A percentile compares a stretch with the other conserved stretches of the same genome.
These are phyloP conservation scores for Erinaceus europaeus DNA, from an alignment of 2,113 vertebrate genomes.

Conservation along the genomic window DNA sequence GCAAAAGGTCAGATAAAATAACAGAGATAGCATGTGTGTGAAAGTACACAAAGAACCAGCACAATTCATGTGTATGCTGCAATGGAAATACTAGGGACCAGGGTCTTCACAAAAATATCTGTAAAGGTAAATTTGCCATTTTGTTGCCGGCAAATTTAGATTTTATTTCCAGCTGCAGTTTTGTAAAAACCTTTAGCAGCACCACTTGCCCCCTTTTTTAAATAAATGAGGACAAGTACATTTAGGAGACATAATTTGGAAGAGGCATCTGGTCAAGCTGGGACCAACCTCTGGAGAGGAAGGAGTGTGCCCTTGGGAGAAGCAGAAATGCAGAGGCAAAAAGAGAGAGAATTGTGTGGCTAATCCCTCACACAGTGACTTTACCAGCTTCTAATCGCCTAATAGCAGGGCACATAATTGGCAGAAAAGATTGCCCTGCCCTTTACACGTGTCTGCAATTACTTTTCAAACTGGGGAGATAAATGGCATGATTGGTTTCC, in stretches of 20 bases:
- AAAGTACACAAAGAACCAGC: background rate
- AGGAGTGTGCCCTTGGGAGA: background rate
- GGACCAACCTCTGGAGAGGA: background rate
- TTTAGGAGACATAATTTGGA: background rate
- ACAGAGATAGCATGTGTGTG: background rate
- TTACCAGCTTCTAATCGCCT: conserved; percentile 60
- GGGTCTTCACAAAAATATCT: background rate
- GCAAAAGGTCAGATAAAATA: background rate
- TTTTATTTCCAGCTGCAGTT: background rate
- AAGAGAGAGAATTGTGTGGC: background rate
- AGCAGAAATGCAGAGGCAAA: background rate
- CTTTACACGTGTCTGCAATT: conserved; percentile 74
- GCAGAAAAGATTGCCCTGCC: conserved; percentile 74
- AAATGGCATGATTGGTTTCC: conserved; percentile 74
- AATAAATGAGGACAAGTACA: background rate
- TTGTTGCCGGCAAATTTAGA: background rate
- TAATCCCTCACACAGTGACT: conserved; percentile 40
- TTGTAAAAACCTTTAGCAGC: background rate
- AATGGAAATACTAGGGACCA: background rate
- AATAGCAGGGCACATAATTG: conserved; percentile 73
- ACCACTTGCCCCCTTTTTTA: background rate
- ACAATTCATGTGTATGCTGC: background rate
- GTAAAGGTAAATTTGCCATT: background rate
- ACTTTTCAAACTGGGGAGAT: conserved; percentile 59
- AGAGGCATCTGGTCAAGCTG: conserved; percentile 16